Evolutionary conservation across 1,140 invertebrate species (phyloP).

Genomic region (Acyrthosiphon pisum): DNA sequence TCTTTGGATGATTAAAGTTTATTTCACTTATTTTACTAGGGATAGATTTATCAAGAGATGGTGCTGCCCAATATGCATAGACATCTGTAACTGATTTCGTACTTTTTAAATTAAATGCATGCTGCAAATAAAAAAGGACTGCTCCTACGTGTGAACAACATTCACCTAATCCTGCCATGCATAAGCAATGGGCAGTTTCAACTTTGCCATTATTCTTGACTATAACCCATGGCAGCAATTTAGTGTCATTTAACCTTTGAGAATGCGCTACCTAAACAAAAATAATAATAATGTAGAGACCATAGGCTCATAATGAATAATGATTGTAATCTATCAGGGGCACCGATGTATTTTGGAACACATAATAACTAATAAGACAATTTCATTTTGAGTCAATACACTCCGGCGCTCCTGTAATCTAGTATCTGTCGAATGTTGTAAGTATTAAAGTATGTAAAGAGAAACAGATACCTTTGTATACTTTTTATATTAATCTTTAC

Average conservation of each 20-base stretch:
- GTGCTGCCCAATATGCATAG: not conserved
- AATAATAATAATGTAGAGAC: not conserved
- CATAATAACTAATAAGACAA: too few relatives aligned
- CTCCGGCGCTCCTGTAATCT: too few relatives aligned
- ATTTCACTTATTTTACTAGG: not conserved
- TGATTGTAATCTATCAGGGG: not conserved
- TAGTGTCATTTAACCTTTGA: constrained; percentile 8
- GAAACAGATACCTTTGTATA: too few relatives aligned
- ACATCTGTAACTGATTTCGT: constrained; percentile 24
- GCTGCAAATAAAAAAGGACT: not conserved
- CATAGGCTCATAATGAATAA: not conserved
- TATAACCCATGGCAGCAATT: not conserved
- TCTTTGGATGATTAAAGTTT: not conserved
- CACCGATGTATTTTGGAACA: too few relatives aligned
- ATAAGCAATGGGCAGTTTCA: too few relatives aligned
- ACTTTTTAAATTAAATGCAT: not conserved
- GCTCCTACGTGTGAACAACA: too few relatives aligned
- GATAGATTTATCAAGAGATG: not conserved
- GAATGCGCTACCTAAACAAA: not conserved
- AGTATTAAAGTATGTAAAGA: too few relatives aligned
- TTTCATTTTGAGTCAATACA: too few relatives aligned
- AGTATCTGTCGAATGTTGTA: too few relatives aligned
- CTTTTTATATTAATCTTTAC: too few relatives aligned
- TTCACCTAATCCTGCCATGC: too few relatives aligned
- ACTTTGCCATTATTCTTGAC: not conserved